Conservation (phyloP, 2,113 vertebrate genomes). For the Tetrao urogallus region DNA sequence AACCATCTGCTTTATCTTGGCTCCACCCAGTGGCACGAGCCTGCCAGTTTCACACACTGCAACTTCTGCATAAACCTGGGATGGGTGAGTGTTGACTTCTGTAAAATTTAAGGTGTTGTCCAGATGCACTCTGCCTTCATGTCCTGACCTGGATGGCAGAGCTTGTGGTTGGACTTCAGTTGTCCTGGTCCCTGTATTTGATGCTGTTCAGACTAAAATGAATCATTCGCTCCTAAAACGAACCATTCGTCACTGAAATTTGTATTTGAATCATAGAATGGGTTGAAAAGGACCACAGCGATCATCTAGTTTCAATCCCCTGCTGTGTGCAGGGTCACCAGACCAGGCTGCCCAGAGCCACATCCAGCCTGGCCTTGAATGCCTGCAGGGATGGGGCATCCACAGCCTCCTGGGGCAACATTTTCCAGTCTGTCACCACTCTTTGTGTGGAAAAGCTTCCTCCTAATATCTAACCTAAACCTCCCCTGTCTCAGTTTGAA, state of each 20-base stretch:
- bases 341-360: too few species aligned
- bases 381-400: too few species aligned
- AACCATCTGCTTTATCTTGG: constrained; percentile 46
- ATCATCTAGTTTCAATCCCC: too few species aligned
- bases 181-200: rapidly evolving
- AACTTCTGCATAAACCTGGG: rapidly evolving
- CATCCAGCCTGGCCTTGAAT: too few species aligned
- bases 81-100: rapidly evolving
- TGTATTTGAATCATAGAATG: not conserved
- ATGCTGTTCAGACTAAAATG: not conserved
- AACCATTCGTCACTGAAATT: rapidly evolving
- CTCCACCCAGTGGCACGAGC: constrained; percentile 39
- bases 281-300: too few species aligned
- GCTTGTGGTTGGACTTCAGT: not conserved
- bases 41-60: not conserved
- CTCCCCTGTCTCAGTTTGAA: too few species aligned
- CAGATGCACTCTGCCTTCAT: rapidly evolving
- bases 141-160: rapidly evolving
- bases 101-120: rapidly evolving
- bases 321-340: too few species aligned
- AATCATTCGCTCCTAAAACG: rapidly evolving
- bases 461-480: too few species aligned
- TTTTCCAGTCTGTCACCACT: too few species aligned
- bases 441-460: too few species aligned
- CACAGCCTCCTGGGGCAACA: too few species aligned